These are phyloP conservation scores for Cheilosia pagana DNA, from an alignment of 2,888 invertebrate species.

Conservation along the genomic window DNA sequence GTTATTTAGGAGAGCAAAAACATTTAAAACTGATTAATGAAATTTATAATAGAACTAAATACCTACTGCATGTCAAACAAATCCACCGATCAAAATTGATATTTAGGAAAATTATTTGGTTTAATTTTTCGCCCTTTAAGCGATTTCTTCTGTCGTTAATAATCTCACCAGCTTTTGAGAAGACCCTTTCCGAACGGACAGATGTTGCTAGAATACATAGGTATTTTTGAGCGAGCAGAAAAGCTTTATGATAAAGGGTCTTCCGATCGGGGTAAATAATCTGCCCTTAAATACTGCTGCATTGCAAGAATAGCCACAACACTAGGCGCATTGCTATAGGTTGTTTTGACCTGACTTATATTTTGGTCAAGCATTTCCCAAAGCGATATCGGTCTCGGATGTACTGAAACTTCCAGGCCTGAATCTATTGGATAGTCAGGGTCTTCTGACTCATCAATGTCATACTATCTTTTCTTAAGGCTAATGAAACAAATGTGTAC, in stretches of 20 bases:
- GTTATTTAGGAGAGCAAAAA: too few relatives aligned
- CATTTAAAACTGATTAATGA: too few relatives aligned
- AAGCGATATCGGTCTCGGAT: slow-evolving; percentile 7
- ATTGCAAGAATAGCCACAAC: slow-evolving; percentile 14
- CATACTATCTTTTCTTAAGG: too few relatives aligned
- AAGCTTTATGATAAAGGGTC: slow-evolving; percentile 9
- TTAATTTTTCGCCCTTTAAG: not conserved
- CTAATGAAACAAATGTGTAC: too few relatives aligned
- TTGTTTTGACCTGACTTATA: slow-evolving; percentile 11
- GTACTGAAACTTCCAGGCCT: not conserved
- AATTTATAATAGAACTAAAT: too few relatives aligned
- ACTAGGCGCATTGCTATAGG: not conserved
- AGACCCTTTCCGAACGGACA: slow-evolving; percentile 30
- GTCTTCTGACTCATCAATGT: not conserved
- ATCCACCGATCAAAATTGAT: too few relatives aligned
- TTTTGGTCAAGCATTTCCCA: slow-evolving; percentile 31
- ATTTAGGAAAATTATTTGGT: too few relatives aligned
- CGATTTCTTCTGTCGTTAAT: not conserved
- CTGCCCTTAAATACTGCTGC: slow-evolving; percentile 13
- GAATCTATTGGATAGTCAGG: not conserved
- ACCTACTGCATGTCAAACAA: too few relatives aligned
- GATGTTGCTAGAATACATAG: slow-evolving; percentile 23
- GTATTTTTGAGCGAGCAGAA: slow-evolving; percentile 21
- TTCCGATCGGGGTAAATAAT: slow-evolving; percentile 9
- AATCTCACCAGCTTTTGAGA: slow-evolving; percentile 1